Percentiles rank a stretch among this genome's conserved stretches.
Evolutionary conservation across 1,140 invertebrate species (phyloP).

Genomic region (Lithobius niger): DNA sequence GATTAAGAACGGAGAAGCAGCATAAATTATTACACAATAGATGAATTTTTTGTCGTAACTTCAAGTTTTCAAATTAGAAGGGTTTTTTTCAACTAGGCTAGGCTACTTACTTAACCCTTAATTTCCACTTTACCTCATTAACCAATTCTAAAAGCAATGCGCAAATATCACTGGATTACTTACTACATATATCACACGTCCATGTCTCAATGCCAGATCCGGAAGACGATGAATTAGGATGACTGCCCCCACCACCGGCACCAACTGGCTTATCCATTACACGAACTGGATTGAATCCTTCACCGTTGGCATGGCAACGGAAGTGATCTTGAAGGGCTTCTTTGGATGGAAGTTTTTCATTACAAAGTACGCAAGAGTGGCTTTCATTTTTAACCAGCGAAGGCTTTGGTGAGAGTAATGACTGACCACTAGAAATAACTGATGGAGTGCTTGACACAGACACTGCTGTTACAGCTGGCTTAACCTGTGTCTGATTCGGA

Average conservation of each 20-base stretch:
- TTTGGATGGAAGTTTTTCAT: constrained; percentile 6
- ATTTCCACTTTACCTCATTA: too few species aligned
- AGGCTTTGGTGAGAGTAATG: too few species aligned
- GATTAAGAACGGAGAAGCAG: background rate
- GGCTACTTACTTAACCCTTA: too few species aligned
- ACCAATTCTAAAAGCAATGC: too few species aligned
- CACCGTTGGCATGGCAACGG: constrained; percentile 1
- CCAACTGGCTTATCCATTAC: background rate
- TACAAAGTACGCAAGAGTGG: background rate
- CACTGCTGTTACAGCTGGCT: too few species aligned
- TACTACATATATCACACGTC: constrained; percentile 6
- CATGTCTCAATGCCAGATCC: background rate
- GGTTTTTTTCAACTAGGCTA: too few species aligned
- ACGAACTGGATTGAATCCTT: background rate
- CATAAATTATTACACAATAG: background rate
- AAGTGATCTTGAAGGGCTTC: constrained; percentile 4
- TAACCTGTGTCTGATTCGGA: too few species aligned
- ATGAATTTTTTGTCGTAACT: too few species aligned
- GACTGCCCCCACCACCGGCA: background rate
- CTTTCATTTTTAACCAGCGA: background rate
- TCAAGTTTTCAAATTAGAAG: too few species aligned
- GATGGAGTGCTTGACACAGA: too few species aligned
- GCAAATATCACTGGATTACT: background rate
- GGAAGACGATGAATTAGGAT: background rate
- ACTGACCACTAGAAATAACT: too few species aligned